Base-by-base conservation (phyloP, 2,113 vertebrate species). In the Spermophilus dauricus region DNA sequence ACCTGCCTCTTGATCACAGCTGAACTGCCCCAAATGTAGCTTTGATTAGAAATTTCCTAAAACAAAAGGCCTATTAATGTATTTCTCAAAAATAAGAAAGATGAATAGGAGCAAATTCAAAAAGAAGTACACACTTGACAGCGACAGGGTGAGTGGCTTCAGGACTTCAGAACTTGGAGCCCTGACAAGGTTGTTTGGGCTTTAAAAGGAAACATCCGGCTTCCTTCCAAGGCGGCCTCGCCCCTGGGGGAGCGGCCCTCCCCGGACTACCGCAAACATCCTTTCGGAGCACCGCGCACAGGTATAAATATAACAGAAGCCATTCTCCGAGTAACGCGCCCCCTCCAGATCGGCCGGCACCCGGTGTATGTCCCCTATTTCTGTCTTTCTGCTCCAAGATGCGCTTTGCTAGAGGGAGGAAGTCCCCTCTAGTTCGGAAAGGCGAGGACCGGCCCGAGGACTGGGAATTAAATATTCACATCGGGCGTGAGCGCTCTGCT, bases 171-270 rank as follows among this genome's bases (percentile, higher is more conserved):
- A 89, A 61, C 77, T 87, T 32, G 51, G 61, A 92, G 39, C 72
- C 45, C 61, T 39, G 26, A 81, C 39, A 17, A 63, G 65, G 78
- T 83, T 80, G 78, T 82, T 72, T 3, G 70, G 76, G 86, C 69
- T 94, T 93, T 94, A 70, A 92, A 95, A 89, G 78, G 84, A 95
- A 96, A 61, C 83, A 82, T 18, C 2, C 18, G 81, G 73, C 86
- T 86, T 86, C 65, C 73, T 88, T 95, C 67, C 93, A 20, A 80
- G 34, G 76, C 72, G 10, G 86, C 93, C 5, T 89, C 82, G 80
- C 89, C 96, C 96, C 93, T 77, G 3, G 72, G 70, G 87, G 34
- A 78, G 32, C 91, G 0, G 83, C 22, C 53, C 63, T 89, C 78
- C 32, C 42, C 0, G 30, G 76, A 32, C 39, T 1, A n/a, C 37